Evolutionary conservation across 1,140 invertebrate genomes (phyloP).

Genomic region (Cardiocondyla obscurior): DNA sequence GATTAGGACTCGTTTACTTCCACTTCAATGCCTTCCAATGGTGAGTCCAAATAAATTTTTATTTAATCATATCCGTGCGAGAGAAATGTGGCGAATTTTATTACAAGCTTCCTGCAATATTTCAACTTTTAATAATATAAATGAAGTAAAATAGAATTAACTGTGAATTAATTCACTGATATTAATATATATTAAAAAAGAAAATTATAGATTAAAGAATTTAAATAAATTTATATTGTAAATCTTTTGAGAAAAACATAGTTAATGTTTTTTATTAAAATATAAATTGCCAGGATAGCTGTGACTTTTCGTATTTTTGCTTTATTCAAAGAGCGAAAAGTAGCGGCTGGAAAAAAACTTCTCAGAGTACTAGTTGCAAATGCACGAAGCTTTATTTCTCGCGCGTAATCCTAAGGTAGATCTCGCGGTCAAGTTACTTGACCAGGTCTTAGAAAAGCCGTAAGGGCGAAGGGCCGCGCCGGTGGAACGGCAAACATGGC

Average conservation of each 20-base stretch:
- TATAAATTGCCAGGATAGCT: neutral
- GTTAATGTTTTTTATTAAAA: neutral
- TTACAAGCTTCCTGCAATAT: neutral
- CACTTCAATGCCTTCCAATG: conserved; percentile 97
- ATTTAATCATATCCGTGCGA: neutral
- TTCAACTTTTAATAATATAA: neutral
- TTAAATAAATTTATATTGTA: neutral
- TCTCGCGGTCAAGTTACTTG: neutral
- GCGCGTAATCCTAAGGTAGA: neutral
- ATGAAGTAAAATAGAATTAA: neutral
- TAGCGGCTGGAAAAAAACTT: neutral
- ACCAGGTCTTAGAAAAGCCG: neutral
- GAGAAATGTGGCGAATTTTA: neutral
- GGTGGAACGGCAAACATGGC: conserved; percentile 57
- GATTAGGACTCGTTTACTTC: conserved; percentile 96
- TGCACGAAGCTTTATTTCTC: neutral
- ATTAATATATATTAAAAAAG: neutral
- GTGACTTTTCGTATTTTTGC: neutral
- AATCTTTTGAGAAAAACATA: too few relatives aligned
- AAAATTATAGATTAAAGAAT: neutral
- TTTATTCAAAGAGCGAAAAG: neutral
- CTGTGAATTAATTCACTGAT: neutral
- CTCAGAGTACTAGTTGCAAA: too few relatives aligned
- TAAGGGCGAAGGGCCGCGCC: conserved; percentile 8
- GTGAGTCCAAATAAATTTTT: conserved; percentile 87